phyloP scores from a whole-genome alignment of 2,113 vertebrate species.

The Heloderma charlesbogerti region DNA sequence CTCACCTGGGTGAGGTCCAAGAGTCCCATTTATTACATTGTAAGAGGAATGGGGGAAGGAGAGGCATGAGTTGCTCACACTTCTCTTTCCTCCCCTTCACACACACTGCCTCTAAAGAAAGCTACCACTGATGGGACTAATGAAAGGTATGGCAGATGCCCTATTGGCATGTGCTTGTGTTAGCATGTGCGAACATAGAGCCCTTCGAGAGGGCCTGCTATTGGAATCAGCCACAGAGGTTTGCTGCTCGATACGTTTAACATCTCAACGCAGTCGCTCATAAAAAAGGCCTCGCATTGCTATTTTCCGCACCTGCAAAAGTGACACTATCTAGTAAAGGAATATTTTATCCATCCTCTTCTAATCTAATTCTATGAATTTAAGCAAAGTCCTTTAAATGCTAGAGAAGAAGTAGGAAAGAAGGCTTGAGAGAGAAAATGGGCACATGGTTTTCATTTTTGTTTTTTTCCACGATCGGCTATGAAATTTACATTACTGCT shows the following conservation, averaged over 20 bases:
- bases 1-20: background rate
- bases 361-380: constrained; percentile 47
- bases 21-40: background rate
- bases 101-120: background rate
- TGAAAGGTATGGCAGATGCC: background rate
- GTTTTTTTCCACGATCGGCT: constrained; percentile 37
- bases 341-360: constrained; percentile 15
- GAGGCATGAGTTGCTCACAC: background rate
- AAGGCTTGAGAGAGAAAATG: constrained; percentile 44
- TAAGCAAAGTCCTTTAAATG: constrained; percentile 61
- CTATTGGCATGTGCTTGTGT: background rate
- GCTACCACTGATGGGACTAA: background rate
- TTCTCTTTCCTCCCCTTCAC: background rate
- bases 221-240: background rate
- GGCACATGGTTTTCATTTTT: constrained; percentile 79
- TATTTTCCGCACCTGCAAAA: constrained; percentile 57
- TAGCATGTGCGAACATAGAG: background rate
- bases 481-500: constrained; percentile 71
- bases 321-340: constrained; percentile 60
- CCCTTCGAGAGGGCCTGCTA: background rate
- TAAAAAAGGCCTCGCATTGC: background rate
- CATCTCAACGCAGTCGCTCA: background rate
- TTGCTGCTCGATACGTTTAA: background rate
- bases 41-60: background rate
- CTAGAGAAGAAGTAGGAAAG: constrained; percentile 40